Conservation (phyloP, 2,888 invertebrate genomes). For the Colletes collaris region DNA sequence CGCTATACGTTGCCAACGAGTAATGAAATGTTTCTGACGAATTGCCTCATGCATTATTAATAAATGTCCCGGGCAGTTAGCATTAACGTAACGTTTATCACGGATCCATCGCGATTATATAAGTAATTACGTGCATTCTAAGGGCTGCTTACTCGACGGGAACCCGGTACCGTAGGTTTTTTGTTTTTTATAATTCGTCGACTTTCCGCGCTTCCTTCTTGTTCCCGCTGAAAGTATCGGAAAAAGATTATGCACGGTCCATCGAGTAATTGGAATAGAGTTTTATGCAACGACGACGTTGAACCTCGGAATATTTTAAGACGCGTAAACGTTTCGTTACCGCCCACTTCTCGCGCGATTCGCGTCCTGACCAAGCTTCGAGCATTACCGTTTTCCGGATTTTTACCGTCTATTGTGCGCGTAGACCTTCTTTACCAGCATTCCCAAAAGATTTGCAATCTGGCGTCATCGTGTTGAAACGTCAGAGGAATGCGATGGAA, state of each 20-base stretch:
- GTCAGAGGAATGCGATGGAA: too few species aligned
- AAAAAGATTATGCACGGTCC: conserved; percentile 38
- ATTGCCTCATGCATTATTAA: conserved; percentile 18
- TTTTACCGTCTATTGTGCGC: too few species aligned
- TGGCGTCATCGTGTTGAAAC: too few species aligned
- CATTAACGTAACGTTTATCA: background rate
- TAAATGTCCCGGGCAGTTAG: background rate
- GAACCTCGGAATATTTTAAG: background rate
- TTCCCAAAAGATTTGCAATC: too few species aligned
- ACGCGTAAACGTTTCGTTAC: background rate
- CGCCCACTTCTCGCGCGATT: background rate
- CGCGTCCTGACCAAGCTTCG: too few species aligned
- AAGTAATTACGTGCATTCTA: background rate
- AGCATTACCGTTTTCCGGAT: too few species aligned
- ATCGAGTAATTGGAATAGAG: conserved; percentile 39
- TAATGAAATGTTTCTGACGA: conserved; percentile 40
- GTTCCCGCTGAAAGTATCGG: conserved; percentile 15
- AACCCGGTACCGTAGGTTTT: too few species aligned
- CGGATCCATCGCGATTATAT: background rate
- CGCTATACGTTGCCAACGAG: conserved; percentile 23
- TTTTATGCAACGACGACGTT: conserved; percentile 18
- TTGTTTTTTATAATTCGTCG: conserved; percentile 1
- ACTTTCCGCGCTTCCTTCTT: background rate
- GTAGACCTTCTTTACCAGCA: too few species aligned
- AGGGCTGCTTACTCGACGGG: background rate